Conservation (phyloP, 2,888 invertebrate genomes). For the Drosophila nr. perissopoda region DNA sequence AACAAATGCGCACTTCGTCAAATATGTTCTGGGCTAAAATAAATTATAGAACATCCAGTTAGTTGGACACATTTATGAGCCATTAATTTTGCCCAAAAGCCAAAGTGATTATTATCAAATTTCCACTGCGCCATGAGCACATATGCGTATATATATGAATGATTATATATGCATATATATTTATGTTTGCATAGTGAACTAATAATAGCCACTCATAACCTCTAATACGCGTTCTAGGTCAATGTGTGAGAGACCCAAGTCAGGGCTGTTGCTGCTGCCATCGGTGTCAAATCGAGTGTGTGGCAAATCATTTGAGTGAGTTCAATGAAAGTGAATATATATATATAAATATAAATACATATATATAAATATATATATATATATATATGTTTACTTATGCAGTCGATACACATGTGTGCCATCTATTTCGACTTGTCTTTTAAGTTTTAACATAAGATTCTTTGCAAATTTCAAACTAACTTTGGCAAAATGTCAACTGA, state of each 20-base stretch:
- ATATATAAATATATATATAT: background rate
- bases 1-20: background rate
- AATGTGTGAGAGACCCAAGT: constrained; percentile 54
- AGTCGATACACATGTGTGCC: background rate
- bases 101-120: constrained; percentile 42
- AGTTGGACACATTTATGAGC: constrained; percentile 34
- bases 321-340: constrained; percentile 5
- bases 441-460: background rate
- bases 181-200: constrained; percentile 41
- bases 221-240: constrained; percentile 72
- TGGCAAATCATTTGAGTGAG: background rate
- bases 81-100: constrained; percentile 45
- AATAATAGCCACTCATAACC: constrained; percentile 65
- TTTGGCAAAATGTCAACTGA: constrained; percentile 78
- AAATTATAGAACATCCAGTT: background rate
- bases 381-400: background rate
- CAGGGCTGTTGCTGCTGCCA: constrained; percentile 58
- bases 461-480: constrained; percentile 72
- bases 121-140: constrained; percentile 31
- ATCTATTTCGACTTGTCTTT: constrained; percentile 29
- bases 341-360: background rate
- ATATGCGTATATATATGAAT: constrained; percentile 22
- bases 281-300: constrained; percentile 48
- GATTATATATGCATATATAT: constrained; percentile 6
- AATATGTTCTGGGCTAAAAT: too few species aligned